phyloP scores from a whole-genome alignment of 2,888 invertebrate species.

The Reticulitermes lucifugus region DNA sequence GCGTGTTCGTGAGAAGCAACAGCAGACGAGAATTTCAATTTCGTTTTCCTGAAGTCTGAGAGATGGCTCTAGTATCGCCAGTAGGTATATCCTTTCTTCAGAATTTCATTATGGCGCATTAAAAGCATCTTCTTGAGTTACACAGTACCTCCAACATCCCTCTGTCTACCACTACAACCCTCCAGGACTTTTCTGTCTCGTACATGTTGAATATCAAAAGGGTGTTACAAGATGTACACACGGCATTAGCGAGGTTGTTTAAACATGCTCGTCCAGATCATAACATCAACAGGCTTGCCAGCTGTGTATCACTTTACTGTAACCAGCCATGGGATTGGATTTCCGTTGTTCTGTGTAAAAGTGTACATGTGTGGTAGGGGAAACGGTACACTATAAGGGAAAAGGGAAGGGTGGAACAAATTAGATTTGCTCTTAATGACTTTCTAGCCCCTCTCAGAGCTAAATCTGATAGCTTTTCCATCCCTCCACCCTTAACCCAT shows the following conservation, averaged over 20 bases:
- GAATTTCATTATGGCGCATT: conserved; percentile 14
- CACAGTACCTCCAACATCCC: conserved; percentile 4
- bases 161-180: not conserved
- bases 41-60: not conserved
- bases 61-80: conserved; percentile 19
- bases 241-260: conserved; percentile 15
- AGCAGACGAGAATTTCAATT: not conserved
- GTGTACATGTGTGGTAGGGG: conserved; percentile 24
- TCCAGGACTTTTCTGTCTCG: not conserved
- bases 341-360: conserved; percentile 6
- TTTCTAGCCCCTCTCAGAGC: conserved; percentile 4
- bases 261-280: not conserved
- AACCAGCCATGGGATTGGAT: conserved; percentile 9
- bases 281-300: not conserved
- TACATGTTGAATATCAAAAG: conserved; percentile 23
- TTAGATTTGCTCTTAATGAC: conserved; percentile 34
- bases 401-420: conserved; percentile 11
- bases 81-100: not conserved
- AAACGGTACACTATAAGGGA: not conserved
- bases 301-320: conserved; percentile 1
- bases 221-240: conserved; percentile 7
- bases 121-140: conserved; percentile 12
- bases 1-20: not conserved
- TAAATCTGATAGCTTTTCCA: conserved; percentile 33
- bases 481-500: conserved; percentile 19